Evolutionary conservation across 1,140 invertebrate genomes (phyloP), one percentile per base, ranked within the genome.

Genomic region (Calephelis nemesis): DNA sequence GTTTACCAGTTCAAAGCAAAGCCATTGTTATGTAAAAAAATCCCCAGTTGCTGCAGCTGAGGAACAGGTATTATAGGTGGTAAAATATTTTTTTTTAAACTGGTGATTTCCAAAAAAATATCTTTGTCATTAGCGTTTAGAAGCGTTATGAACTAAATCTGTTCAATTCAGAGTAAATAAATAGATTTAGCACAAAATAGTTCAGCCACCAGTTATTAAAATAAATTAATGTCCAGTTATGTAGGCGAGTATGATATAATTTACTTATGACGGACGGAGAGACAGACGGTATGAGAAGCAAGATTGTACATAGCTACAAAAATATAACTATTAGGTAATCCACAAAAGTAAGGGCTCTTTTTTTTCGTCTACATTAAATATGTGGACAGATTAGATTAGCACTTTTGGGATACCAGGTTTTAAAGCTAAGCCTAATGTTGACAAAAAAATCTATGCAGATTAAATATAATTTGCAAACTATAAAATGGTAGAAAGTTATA

Each of bases 271-370:
- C 71, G 73, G 73, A 74, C 73, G 73, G 73, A 74, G 49, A 74
- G 65, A 74, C 54, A 74, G 73, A 74, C 73, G 70, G 73, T 74
- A 70, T 72, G 69, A 62, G 63, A 74, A 74, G 73, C 73, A 52
- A 74, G 68, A 63, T 69, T 63, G 69, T 52, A 67, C 70, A 65
- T 54, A 69, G 70, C 70, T 68, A 72, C 70, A 52, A 64, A 74
- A 74, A 66, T 66, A 66, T 15, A 66, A 58, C 54, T 58, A 54
- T 66, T 54, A 65, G 40, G 64, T 50, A 54, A 50, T 66, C 65
- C 65, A 66, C 52, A 50, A 65, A 65, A 65, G 50, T 45, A 13
- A 49, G 49, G 50, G 39, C 40, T 48, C 15, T 15, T 64, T 48
- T 30, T 47, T 64, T 30, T 39, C 30, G 63, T 64, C 15, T 19